Base-by-base conservation (phyloP, 2,797 vertebrate species). In the Platalea minor region DNA sequence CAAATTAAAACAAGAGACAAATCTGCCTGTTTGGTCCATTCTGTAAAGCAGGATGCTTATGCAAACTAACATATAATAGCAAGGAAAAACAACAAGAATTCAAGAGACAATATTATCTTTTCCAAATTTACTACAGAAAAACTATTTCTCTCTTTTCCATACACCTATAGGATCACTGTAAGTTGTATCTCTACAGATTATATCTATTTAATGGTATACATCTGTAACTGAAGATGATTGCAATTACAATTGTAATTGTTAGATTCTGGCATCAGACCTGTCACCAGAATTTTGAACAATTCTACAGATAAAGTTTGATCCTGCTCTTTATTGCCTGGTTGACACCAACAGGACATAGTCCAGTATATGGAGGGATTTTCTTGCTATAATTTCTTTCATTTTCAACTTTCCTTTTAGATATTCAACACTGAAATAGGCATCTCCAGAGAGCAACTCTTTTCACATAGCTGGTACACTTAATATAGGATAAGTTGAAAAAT, bases 51-150 rank as follows among this genome's bases (percentile, higher is more conserved):
- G 39, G 88, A 84, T 76, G 65, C 37, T 96, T 97, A 93, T 89
- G 95, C 73, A 90, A 97, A 96, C 94, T 96, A 93, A 78, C 61
- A 81, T 84, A 93, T 93, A 95, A 96, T 82, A 93, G 93, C 94
- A 97, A 94, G 73, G 96, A 82, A 96, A 91, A 95, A 92, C 53
- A 96, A 3, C 11, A 93, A 97, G 97, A 97, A 98, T 98, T 97
- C 97, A 98, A 96, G 92, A 93, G 56, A 95, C 23, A 11, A 45
- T 60, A 26, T 23, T 53, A 19, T n/a, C 7, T 33, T 95, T 82
- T 54, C 45, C 39, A 70, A 68, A 79, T 68, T 35, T 79, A 16
- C 67, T 54, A 4, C 1, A 60, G 50, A 86, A 5, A 65, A 74
- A 43, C 3, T 17, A 10, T 61, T 39, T 72, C 10, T 56, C 5